A percentile compares a stretch with the other conserved stretches of the same genome.
Conservation (phyloP, 2,113 vertebrate genomes). For the Glaucidium brasilianum region DNA sequence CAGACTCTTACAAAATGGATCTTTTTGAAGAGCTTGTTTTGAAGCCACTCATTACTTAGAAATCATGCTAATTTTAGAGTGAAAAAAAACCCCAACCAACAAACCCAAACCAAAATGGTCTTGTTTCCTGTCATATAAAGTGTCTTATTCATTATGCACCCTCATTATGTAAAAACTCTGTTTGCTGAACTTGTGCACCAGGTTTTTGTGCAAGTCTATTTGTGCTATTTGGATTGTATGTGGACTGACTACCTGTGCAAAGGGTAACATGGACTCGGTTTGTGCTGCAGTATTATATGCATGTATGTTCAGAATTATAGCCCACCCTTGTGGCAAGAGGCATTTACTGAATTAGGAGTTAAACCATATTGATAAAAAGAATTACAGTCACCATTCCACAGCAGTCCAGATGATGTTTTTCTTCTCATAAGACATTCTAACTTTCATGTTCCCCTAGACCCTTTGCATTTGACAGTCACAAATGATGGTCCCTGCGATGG, state of each 20-base stretch:
- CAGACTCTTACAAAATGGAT: neutral
- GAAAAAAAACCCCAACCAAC: neutral
- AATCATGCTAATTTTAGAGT: neutral
- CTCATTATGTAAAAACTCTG: neutral
- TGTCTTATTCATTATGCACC: neutral
- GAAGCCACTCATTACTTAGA: neutral
- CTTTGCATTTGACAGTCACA: neutral
- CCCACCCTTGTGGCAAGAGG: neutral
- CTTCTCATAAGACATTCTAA: neutral
- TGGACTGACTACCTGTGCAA: neutral
- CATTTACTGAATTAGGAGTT: neutral
- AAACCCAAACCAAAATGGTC: rapidly evolving
- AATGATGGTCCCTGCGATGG: neutral
- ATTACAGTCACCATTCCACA: neutral
- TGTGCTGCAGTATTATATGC: neutral
- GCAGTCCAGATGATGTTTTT: neutral
- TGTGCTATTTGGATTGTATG: neutral
- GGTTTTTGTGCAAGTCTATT: neutral
- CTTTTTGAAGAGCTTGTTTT: neutral
- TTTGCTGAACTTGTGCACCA: neutral
- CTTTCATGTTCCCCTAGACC: neutral
- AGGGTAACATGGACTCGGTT: neutral
- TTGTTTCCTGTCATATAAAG: neutral
- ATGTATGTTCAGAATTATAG: neutral
- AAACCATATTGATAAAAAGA: neutral